These are phyloP conservation scores for Brachylomia viminalis DNA, from an alignment of 2,888 invertebrate species.

Conservation along the genomic window DNA sequence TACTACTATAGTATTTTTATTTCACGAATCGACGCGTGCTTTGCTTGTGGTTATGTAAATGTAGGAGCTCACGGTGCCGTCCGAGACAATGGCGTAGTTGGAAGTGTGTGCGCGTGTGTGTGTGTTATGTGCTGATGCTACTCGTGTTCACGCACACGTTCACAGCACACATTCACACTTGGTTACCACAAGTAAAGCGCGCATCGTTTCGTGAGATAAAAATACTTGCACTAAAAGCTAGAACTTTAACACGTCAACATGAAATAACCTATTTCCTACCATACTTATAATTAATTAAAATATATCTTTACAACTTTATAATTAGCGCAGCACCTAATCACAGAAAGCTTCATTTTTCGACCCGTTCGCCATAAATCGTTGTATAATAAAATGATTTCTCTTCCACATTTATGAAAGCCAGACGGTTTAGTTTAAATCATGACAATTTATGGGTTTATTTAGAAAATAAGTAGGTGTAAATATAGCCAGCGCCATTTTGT, in stretches of 20 bases:
- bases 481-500: conserved; percentile 57
- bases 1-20: too few species aligned
- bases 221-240: not conserved
- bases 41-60: too few species aligned
- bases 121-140: not conserved
- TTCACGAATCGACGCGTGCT: too few species aligned
- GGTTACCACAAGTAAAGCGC: not conserved
- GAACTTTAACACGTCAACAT: conserved; percentile 7
- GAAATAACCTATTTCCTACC: conserved; percentile 2
- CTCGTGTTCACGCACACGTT: not conserved
- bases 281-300: conserved; percentile 38
- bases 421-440: conserved; percentile 56
- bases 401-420: conserved; percentile 41
- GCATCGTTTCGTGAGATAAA: not conserved
- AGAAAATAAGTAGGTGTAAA: conserved; percentile 47
- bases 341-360: conserved; percentile 32
- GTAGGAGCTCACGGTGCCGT: not conserved
- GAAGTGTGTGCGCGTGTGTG: not conserved
- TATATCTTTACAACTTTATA: conserved; percentile 42
- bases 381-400: conserved; percentile 52
- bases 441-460: conserved; percentile 64
- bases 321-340: conserved; percentile 54
- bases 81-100: not conserved
- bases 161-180: not conserved
- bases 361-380: conserved; percentile 45